Percentiles rank a stretch among this genome's conserved stretches.
Conservation (phyloP, 1,140 invertebrate species). For the Pachypsylla venusta region DNA sequence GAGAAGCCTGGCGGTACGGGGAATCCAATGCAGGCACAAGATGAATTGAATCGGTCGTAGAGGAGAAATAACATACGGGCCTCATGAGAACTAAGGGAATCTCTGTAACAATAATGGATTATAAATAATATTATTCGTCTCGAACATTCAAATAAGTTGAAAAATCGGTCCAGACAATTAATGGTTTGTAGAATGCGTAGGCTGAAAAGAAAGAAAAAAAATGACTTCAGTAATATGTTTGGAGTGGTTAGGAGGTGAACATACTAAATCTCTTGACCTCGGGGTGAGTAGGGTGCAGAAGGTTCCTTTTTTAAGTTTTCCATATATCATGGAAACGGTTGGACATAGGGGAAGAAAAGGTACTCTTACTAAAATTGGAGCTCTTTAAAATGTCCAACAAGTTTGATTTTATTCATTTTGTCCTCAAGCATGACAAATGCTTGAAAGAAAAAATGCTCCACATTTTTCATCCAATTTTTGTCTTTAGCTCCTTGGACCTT, state of each 20-base stretch:
- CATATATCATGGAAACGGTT: too few species aligned
- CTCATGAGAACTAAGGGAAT: constrained; percentile 17
- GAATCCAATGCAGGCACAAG: constrained; percentile 61
- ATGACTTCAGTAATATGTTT: too few species aligned
- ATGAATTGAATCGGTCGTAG: constrained; percentile 46
- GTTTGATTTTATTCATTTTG: too few species aligned
- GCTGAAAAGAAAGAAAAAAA: not conserved
- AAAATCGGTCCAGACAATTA: not conserved
- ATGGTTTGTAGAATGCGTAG: not conserved
- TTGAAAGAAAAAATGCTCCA: too few species aligned
- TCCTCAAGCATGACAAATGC: too few species aligned
- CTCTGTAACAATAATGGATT: constrained; percentile 18
- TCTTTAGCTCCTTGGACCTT: too few species aligned
- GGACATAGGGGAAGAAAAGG: too few species aligned
- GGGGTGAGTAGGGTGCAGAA: not conserved
- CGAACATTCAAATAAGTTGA: not conserved
- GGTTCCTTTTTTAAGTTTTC: too few species aligned
- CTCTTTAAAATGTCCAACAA: too few species aligned
- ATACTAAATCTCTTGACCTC: not conserved
- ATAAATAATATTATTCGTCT: not conserved
- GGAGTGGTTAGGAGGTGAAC: too few species aligned
- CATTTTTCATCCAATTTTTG: too few species aligned
- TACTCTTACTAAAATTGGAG: too few species aligned
- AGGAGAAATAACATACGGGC: constrained; percentile 18
- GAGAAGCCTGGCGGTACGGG: constrained; percentile 69